Evolutionary conservation across 2,888 invertebrate genomes (phyloP).

Genomic region (Monopis laevigella): DNA sequence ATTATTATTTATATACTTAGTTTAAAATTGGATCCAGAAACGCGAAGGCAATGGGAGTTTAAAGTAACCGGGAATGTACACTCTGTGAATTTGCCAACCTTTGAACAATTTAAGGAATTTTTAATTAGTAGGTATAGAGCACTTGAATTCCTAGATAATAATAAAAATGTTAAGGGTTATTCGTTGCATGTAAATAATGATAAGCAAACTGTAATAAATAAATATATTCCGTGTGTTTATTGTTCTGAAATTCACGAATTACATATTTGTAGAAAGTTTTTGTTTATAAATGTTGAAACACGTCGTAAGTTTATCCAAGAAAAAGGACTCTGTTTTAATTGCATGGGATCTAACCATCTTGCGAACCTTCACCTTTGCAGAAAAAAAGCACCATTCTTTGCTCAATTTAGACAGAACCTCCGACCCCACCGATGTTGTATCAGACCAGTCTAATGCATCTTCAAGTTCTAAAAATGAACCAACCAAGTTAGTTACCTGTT

Average conservation of each 20-base stretch:
- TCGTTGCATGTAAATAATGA: not conserved
- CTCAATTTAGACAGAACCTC: not conserved
- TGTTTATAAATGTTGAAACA: not conserved
- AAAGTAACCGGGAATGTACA: not conserved
- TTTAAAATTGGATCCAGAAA: not conserved
- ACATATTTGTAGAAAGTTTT: not conserved
- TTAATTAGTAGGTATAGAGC: not conserved
- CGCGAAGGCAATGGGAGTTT: not conserved
- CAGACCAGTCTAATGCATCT: not conserved
- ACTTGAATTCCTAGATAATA: not conserved
- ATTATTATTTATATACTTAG: constrained; percentile 1
- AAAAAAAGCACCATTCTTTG: not conserved
- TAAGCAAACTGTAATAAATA: not conserved
- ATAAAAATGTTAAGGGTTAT: not conserved
- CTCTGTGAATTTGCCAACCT: not conserved
- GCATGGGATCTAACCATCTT: not conserved
- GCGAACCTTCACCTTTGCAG: not conserved
- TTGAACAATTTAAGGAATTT: not conserved
- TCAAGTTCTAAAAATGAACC: not conserved
- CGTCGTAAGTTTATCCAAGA: constrained; percentile 1
- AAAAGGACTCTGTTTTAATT: not conserved
- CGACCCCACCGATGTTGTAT: not conserved
- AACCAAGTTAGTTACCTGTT: too few species aligned
- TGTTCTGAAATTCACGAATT: not conserved
- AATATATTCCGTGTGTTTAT: not conserved